Conservation (phyloP, 2,797 vertebrate genomes). For the Peromyscus aztecus region DNA sequence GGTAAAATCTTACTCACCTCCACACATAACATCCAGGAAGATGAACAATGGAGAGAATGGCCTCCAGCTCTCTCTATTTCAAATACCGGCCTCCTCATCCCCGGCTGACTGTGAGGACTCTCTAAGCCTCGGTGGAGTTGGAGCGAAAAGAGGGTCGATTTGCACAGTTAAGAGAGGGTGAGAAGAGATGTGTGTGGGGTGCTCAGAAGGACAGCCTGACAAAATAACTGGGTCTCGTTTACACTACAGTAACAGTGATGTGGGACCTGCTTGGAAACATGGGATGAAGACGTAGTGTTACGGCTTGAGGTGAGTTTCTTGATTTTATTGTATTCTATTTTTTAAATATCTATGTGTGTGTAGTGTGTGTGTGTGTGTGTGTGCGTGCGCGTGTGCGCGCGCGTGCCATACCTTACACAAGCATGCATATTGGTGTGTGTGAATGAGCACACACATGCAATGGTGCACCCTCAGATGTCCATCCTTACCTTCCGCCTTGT, state of each 20-base stretch:
- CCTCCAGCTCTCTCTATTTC: neutral
- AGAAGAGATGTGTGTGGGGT: neutral
- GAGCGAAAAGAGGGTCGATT: neutral
- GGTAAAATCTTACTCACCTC: neutral
- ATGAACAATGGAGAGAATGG: too few species aligned
- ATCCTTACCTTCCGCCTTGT: neutral
- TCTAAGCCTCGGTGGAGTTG: neutral
- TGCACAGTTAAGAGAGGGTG: neutral
- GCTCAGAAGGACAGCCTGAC: neutral
- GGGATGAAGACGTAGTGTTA: neutral
- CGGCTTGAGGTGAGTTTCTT: neutral
- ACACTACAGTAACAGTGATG: too few species aligned
- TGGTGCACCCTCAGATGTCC: too few species aligned
- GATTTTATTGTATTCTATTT: neutral
- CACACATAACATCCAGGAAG: rapidly evolving
- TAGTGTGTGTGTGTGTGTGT: neutral
- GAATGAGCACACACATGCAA: too few species aligned
- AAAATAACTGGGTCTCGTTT: neutral
- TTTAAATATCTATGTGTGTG: neutral
- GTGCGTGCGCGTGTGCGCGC: neutral
- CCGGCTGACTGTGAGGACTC: neutral
- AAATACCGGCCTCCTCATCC: neutral
- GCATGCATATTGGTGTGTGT: neutral
- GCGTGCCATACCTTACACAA: neutral
- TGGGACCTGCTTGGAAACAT: neutral